phyloP scores from a whole-genome alignment of 1,140 invertebrate genomes.

The Hermetia illucens region DNA sequence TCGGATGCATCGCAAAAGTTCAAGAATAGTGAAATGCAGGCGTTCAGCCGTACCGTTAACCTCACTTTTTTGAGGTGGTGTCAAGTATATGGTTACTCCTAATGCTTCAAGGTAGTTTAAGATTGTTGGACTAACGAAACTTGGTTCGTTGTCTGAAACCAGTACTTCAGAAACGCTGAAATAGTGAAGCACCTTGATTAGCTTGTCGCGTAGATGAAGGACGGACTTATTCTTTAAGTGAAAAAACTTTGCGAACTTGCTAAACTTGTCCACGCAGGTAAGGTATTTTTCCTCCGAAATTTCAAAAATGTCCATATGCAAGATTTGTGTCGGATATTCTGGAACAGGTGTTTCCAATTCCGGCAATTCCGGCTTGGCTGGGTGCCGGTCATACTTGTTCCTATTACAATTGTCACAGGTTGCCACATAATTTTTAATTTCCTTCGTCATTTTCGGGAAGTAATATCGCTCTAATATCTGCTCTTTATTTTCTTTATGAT shows the following conservation, averaged over 20 bases:
- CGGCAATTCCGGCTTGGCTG: background rate
- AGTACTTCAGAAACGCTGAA: background rate
- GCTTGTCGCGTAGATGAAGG: background rate
- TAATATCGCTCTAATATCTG: constrained; percentile 6
- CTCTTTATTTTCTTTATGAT: constrained; percentile 3
- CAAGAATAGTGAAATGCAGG: constrained; percentile 2
- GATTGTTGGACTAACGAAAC: background rate
- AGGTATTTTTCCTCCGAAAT: background rate
- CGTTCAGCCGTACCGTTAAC: constrained; percentile 1
- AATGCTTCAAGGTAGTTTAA: background rate
- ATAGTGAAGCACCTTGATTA: background rate
- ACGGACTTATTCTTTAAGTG: background rate
- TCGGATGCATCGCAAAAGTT: background rate
- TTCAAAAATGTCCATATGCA: constrained; percentile 1
- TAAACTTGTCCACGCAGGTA: constrained; percentile 1
- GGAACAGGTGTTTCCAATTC: constrained; percentile 2
- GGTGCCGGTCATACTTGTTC: constrained; percentile 5
- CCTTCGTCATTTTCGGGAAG: constrained; percentile 5
- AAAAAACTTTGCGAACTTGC: constrained; percentile 2
- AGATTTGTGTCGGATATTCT: background rate
- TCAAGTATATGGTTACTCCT: background rate
- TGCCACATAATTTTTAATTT: background rate
- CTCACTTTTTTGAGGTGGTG: background rate
- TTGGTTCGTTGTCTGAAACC: constrained; percentile 1
- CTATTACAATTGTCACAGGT: background rate